phyloP scores from a whole-genome alignment of 2,888 invertebrate genomes.

The Lomographa bimaculata region DNA sequence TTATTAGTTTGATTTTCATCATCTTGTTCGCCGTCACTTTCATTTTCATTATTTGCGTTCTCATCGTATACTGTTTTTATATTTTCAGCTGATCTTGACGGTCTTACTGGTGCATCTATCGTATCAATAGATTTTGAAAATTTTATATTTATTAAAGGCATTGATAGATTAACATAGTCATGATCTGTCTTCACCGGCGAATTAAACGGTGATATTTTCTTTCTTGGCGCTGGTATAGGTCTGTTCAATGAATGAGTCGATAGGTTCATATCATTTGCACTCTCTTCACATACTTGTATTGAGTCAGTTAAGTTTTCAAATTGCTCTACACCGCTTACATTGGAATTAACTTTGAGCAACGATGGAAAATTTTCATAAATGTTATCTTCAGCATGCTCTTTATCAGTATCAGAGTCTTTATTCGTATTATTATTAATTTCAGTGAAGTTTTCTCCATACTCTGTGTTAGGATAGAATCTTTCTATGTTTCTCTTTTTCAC shows the following conservation, averaged over 20 bases:
- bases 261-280: slow-evolving; percentile 48
- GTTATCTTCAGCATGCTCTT: slow-evolving; percentile 50
- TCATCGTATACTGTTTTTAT: slow-evolving; percentile 45
- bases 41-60: slow-evolving; percentile 36
- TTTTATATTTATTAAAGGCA: slow-evolving; percentile 68
- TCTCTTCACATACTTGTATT: slow-evolving; percentile 85
- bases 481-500: slow-evolving; percentile 74
- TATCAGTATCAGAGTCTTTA: slow-evolving; percentile 47
- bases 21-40: slow-evolving; percentile 35
- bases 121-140: slow-evolving; percentile 56
- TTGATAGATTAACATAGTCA: slow-evolving; percentile 84
- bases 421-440: slow-evolving; percentile 76
- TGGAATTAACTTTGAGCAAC: slow-evolving; percentile 57
- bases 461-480: slow-evolving; percentile 77
- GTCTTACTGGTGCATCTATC: slow-evolving; percentile 64
- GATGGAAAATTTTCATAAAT: slow-evolving; percentile 76
- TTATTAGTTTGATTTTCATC: slow-evolving; percentile 35
- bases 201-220: slow-evolving; percentile 61
- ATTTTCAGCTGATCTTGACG: slow-evolving; percentile 65
- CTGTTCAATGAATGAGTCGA: slow-evolving; percentile 79
- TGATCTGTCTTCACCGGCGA: slow-evolving; percentile 77
- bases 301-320: slow-evolving; percentile 87
- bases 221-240: slow-evolving; percentile 84
- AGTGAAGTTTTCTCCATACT: slow-evolving; percentile 73
- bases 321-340: slow-evolving; percentile 70